Base-by-base conservation (phyloP, 2,113 vertebrate genomes). In the Mirounga angustirostris region DNA sequence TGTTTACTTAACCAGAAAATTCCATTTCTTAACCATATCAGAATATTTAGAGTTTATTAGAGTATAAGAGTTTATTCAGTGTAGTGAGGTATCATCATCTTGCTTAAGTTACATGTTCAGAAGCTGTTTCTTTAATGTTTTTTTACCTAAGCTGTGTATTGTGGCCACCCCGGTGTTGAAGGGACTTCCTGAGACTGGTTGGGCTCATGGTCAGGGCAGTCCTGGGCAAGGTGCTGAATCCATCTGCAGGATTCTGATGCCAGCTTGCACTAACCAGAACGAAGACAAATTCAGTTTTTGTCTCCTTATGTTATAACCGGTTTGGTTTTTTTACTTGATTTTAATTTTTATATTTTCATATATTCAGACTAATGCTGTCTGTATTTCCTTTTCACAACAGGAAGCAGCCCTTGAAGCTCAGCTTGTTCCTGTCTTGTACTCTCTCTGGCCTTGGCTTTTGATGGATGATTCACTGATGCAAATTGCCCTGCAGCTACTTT, bases 401-500 rank as follows among this genome's bases (percentile, higher is more conserved):
- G 96, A 97, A 88, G 99, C 99, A 63, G 99, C 99, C 52, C 99
- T 99, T 52, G 99, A 99, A 91, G 98, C 99, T 54, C 99, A 99
- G 61, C 98, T 99, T 22, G 98, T 99, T 85, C 98, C 97, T 67
- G 98, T 99, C 19, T 73, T 99, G 74, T 98, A 99, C 94, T 98
- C 99, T 24, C 99, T 99, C 4, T 99, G 99, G 99, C 99, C 99
- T 0, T 99, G 99, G 99, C 96, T 99, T 94, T 96, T 99, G 97
- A 97, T 99, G 98, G 99, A 99, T 1, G 99, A 99, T 82, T 91
- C 98, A 7, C 87, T 99, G 82, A 99, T 99, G 99, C 99, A 99
- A 96, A 98, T 97, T 19, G 99, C 98, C 81, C 98, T 99, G 98
- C 99, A 99, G 98, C 98, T 99, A 40, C 99, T 99, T 91, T 99